Percentiles rank a stretch among this genome's conserved stretches.
Conservation (phyloP, 2,113 vertebrate species). For the Eurypyga helias region DNA sequence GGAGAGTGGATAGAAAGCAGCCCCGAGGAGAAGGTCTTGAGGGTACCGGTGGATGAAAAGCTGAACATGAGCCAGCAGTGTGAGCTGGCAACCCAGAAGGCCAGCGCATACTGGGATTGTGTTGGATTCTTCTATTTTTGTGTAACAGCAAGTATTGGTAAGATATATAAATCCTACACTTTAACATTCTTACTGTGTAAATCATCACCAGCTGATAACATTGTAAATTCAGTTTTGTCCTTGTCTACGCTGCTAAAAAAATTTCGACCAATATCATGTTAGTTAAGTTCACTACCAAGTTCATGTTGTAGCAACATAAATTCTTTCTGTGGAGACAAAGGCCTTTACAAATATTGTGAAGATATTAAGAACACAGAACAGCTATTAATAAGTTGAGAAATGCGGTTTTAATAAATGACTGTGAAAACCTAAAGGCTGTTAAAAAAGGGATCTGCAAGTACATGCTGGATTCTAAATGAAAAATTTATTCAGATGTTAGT, state of each 20-base stretch:
- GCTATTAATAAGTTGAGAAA: background rate
- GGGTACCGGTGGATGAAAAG: too few relatives aligned
- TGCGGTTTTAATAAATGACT: background rate
- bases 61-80: too few relatives aligned
- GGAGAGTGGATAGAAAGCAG: too few relatives aligned
- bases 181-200: background rate
- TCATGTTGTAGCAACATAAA: background rate
- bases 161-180: background rate
- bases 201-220: background rate
- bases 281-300: background rate
- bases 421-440: background rate
- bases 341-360: background rate
- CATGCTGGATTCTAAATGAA: background rate
- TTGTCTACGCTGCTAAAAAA: background rate
- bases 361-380: background rate
- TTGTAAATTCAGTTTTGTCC: background rate
- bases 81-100: too few relatives aligned
- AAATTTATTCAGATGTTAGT: background rate
- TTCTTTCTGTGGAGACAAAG: background rate
- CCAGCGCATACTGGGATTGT: too few relatives aligned
- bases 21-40: too few relatives aligned
- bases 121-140: background rate
- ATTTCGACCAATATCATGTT: background rate
- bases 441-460: background rate
- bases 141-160: background rate